Evolutionary conservation across 2,888 invertebrate species (phyloP).

Genomic region (Saturnia pavonia): DNA sequence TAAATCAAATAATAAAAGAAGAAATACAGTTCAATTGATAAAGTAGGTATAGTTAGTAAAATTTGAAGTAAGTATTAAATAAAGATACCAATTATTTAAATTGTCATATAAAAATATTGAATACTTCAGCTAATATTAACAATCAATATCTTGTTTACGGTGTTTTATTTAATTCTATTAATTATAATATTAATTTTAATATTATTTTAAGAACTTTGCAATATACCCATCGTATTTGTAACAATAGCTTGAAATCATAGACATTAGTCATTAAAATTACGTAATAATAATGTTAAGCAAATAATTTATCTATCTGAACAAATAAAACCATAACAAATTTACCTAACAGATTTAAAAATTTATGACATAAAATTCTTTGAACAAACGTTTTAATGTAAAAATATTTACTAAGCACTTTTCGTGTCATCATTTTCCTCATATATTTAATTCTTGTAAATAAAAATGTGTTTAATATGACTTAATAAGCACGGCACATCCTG

Average conservation of each 20-base stretch:
- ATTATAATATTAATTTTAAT: no score
- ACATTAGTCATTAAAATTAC: background rate
- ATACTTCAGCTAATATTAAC: no score
- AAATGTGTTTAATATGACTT: background rate
- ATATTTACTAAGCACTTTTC: slow-evolving; percentile 8
- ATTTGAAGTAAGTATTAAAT: no score
- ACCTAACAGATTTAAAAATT: background rate
- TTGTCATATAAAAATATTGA: no score
- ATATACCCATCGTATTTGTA: background rate
- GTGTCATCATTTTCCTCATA: background rate
- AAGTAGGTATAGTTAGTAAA: no score
- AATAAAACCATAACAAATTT: background rate
- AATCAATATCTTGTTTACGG: no score
- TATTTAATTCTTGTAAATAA: background rate
- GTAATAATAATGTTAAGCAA: slow-evolving; percentile 2
- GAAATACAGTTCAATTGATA: no score
- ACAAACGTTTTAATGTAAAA: background rate
- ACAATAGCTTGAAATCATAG: background rate
- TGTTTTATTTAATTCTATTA: background rate
- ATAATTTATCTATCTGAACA: background rate
- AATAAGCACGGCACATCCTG: background rate
- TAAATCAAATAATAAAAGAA: no score
- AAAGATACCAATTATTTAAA: no score
- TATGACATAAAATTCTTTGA: slow-evolving; percentile 1
- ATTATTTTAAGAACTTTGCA: background rate